phyloP scores from a whole-genome alignment of 2,797 vertebrate genomes.

The Halcyon leucocephala region DNA sequence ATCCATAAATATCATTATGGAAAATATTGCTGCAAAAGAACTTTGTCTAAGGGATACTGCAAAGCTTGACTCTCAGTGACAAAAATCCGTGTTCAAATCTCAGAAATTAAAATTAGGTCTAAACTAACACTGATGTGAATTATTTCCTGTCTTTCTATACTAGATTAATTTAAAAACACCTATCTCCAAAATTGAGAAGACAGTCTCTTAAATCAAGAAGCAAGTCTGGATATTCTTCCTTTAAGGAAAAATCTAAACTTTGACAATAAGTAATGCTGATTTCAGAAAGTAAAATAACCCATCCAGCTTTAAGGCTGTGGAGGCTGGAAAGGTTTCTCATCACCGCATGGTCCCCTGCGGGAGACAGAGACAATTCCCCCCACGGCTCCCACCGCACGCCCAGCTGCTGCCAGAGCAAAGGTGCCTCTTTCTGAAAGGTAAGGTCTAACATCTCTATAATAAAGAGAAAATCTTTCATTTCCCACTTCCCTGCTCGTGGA shows the following conservation, averaged over 20 bases:
- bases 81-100: background rate
- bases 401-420: background rate
- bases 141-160: background rate
- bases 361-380: background rate
- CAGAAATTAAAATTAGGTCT: background rate
- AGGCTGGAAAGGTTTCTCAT: background rate
- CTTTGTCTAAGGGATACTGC: background rate
- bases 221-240: background rate
- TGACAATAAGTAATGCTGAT: background rate
- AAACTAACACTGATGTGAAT: background rate
- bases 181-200: background rate
- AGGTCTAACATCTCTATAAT: background rate
- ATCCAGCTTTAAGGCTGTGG: background rate
- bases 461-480: background rate
- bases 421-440: background rate
- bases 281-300: background rate
- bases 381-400: background rate
- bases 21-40: constrained; percentile 7
- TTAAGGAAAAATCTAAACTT: background rate
- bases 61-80: background rate
- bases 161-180: background rate
- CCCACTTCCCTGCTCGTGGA: background rate
- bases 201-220: background rate
- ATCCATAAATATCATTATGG: constrained; percentile 10
- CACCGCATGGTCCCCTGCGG: background rate